Conservation (phyloP, 2,113 vertebrate species). For the Pachyramphus minor region DNA sequence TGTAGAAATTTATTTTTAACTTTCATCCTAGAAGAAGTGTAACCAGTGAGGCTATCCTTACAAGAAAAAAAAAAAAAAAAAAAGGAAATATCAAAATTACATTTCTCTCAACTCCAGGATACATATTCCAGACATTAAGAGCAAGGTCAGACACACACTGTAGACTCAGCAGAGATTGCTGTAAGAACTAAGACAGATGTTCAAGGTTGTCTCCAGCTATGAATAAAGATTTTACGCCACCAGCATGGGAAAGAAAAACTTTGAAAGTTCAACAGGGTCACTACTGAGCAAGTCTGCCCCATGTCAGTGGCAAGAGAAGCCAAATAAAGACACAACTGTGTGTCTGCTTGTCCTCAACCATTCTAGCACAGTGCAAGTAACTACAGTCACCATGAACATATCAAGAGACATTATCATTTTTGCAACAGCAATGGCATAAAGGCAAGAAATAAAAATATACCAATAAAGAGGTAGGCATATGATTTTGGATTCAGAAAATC, state of each 20-base stretch:
- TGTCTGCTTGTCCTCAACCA: not conserved
- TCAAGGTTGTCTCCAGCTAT: not conserved
- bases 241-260: not conserved
- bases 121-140: not conserved
- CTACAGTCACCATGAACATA: not conserved
- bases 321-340: not conserved
- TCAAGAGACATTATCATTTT: not conserved
- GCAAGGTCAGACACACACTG: not conserved
- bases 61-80: not conserved
- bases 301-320: not conserved
- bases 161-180: not conserved
- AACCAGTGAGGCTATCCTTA: not conserved
- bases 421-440: not conserved
- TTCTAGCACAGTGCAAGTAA: not conserved
- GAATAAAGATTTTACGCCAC: not conserved
- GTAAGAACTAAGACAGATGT: slow-evolving; percentile 33
- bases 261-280: not conserved
- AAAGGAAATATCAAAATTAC: not conserved
- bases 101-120: not conserved
- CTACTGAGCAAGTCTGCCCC: not conserved
- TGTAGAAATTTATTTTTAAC: not conserved
- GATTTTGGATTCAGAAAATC: not conserved
- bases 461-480: not conserved
- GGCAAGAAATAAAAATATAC: not conserved
- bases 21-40: not conserved